Percentiles rank a stretch among this genome's conserved stretches.
These are phyloP conservation scores for Monochamus alternatus DNA, from an alignment of 2,888 invertebrate genomes.

Conservation along the genomic window DNA sequence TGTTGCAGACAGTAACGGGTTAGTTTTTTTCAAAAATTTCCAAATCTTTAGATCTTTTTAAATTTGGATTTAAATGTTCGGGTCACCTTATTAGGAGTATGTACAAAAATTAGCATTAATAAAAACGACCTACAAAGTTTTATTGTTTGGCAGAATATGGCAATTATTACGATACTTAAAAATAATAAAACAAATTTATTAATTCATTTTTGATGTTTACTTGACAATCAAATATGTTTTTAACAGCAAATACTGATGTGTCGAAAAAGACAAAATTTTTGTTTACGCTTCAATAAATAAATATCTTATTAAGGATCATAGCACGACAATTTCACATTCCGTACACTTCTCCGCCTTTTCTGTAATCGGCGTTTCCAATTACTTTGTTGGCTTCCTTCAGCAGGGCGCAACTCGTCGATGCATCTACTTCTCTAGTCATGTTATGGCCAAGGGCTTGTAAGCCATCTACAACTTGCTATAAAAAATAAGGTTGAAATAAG, in stretches of 20 bases:
- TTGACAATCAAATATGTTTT: not conserved
- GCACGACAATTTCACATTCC: constrained; percentile 69
- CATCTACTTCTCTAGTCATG: constrained; percentile 76
- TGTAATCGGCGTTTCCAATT: constrained; percentile 85
- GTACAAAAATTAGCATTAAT: no score
- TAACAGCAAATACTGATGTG: not conserved
- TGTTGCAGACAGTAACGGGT: no score
- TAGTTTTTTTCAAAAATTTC: no score
- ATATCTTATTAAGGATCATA: not conserved
- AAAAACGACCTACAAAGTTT: no score
- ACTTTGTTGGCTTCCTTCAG: constrained; percentile 76
- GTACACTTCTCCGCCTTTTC: constrained; percentile 86
- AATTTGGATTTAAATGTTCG: no score
- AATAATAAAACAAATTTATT: not conserved
- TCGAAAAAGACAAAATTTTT: not conserved
- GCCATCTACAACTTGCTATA: constrained; percentile 77
- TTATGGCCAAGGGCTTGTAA: constrained; percentile 80
- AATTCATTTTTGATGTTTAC: not conserved
- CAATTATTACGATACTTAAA: not conserved
- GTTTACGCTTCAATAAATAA: constrained; percentile 1
- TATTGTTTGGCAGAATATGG: not conserved
- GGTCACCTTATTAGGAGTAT: no score
- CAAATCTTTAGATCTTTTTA: no score
- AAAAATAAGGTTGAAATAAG: constrained; percentile 45
- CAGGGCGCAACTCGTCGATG: constrained; percentile 84